Conservation (phyloP, 2,113 vertebrate genomes). For the Naja naja region DNA sequence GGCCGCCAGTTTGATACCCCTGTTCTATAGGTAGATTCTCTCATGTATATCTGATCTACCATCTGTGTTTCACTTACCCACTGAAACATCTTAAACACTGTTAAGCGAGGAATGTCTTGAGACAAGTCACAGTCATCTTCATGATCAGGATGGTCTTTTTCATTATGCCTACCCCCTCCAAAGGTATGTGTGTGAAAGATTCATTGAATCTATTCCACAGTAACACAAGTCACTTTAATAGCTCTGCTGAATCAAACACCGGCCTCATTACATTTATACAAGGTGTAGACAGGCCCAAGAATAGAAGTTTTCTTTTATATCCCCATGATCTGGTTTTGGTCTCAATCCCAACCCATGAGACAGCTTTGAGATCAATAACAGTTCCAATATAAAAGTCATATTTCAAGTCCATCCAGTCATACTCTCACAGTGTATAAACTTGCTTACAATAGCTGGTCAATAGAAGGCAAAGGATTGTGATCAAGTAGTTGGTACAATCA, state of each 20-base stretch:
- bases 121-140: neutral
- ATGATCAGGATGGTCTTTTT: neutral
- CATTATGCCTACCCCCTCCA: too few species aligned
- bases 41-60: neutral
- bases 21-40: neutral
- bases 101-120: neutral
- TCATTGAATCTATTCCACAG: neutral
- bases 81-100: neutral
- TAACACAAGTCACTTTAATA: neutral
- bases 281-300: neutral
- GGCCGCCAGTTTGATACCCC: too few species aligned
- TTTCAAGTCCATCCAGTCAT: neutral
- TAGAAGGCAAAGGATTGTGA: neutral
- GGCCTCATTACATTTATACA: neutral
- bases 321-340: neutral
- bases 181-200: neutral
- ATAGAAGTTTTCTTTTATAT: neutral
- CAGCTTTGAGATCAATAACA: neutral
- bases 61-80: neutral
- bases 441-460: neutral
- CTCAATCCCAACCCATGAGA: neutral
- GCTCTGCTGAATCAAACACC: neutral
- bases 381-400: neutral
- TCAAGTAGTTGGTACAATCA: neutral
- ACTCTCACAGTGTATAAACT: neutral